Evolutionary conservation across 2,797 vertebrate species (phyloP).

Genomic region (Gallinago stenura): DNA sequence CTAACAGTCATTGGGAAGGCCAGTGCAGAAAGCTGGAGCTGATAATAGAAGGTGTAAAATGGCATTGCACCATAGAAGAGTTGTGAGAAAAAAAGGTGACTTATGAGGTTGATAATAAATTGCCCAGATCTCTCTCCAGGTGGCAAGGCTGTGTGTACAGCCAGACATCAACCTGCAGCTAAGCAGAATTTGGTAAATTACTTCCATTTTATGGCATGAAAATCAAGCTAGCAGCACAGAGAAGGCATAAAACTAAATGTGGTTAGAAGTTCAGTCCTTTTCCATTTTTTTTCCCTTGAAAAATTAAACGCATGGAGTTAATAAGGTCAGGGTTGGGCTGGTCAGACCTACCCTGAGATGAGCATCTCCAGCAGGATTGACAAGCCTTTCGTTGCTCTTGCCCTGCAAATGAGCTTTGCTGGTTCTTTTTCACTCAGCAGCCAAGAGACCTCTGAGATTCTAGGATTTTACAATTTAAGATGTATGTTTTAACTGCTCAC

Average conservation of each 20-base stretch:
- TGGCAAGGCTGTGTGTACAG: neutral
- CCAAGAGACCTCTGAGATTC: neutral
- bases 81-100: neutral
- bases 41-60: neutral
- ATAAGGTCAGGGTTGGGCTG: neutral
- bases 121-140: neutral
- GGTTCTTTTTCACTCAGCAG: neutral
- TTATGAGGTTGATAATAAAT: neutral
- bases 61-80: neutral
- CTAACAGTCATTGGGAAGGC: neutral
- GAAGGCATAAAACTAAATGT: neutral
- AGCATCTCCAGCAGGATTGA: neutral
- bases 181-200: neutral
- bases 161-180: neutral
- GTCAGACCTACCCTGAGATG: neutral
- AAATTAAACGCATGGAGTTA: neutral
- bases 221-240: neutral
- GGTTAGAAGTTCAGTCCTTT: neutral
- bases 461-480: neutral
- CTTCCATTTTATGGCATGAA: neutral
- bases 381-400: neutral
- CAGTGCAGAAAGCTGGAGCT: neutral
- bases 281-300: neutral
- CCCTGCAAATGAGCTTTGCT: neutral
- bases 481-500: neutral